Evolutionary conservation across 2,113 vertebrate species (phyloP).

Genomic region (Psittacara wagleri): DNA sequence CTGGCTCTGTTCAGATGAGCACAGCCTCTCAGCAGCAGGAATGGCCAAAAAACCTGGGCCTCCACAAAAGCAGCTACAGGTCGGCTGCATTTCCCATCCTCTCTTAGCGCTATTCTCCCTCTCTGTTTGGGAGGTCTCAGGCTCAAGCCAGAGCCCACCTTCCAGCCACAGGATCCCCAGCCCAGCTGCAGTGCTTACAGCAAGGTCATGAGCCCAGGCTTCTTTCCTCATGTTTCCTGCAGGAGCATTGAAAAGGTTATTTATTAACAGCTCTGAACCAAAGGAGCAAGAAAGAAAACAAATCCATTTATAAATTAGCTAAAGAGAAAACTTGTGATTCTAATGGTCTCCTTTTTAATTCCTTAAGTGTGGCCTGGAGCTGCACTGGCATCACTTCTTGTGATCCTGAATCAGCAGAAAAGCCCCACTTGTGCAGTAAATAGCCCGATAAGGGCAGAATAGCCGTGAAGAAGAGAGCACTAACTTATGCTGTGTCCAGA

Average conservation of each 20-base stretch:
- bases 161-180: neutral
- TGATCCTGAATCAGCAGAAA: constrained; percentile 20
- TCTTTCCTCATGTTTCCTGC: neutral
- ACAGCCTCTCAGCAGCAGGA: neutral
- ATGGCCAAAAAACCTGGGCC: neutral
- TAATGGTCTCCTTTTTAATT: neutral
- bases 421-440: neutral
- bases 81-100: neutral
- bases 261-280: constrained; percentile 38
- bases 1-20: neutral
- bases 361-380: neutral
- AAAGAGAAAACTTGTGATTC: constrained; percentile 17
- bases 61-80: neutral
- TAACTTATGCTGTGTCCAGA: neutral
- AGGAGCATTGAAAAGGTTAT: neutral
- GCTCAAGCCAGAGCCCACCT: neutral
- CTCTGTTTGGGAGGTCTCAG: neutral
- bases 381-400: neutral
- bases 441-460: neutral
- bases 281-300: constrained; percentile 3
- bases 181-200: neutral
- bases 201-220: neutral
- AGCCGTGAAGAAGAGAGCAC: neutral
- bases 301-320: constrained; percentile 23
- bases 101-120: neutral